phyloP scores from a whole-genome alignment of 2,888 invertebrate species.

The Aquatica leii region DNA sequence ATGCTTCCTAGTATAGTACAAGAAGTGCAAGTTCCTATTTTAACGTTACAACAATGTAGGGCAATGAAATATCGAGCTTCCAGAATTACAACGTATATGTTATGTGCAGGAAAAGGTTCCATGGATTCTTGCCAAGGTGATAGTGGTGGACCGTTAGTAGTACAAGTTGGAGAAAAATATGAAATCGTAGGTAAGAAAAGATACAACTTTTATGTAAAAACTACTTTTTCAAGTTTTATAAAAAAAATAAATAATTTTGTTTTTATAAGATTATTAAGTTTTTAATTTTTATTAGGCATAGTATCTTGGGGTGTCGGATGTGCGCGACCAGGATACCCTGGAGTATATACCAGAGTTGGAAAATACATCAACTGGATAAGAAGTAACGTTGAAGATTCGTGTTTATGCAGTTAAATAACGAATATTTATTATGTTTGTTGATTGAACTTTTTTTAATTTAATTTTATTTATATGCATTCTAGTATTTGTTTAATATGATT shows the following conservation, averaged over 20 bases:
- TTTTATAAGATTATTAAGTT: too few relatives aligned
- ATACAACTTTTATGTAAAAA: not conserved
- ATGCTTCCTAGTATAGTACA: constrained; percentile 80
- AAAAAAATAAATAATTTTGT: constrained; percentile 1
- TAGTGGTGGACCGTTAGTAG: constrained; percentile 83
- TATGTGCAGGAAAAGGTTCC: constrained; percentile 83
- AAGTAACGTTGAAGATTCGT: constrained; percentile 77
- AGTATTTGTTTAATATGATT: too few relatives aligned
- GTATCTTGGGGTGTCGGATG: constrained; percentile 89
- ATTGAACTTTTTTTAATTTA: constrained; percentile 3
- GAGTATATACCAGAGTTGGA: constrained; percentile 76
- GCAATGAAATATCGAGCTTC: constrained; percentile 85
- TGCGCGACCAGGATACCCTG: constrained; percentile 76
- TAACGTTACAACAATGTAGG: constrained; percentile 79
- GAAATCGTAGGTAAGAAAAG: constrained; percentile 79
- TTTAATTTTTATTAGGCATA: constrained; percentile 70
- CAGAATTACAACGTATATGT: constrained; percentile 84
- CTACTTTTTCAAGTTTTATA: not conserved
- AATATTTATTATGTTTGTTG: constrained; percentile 7
- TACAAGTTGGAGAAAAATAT: constrained; percentile 78
- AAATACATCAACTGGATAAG: constrained; percentile 78
- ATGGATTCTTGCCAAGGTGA: constrained; percentile 91
- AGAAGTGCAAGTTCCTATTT: constrained; percentile 85
- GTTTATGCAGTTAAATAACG: constrained; percentile 65
- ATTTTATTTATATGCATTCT: constrained; percentile 6